Evolutionary conservation across 2,113 vertebrate genomes (phyloP).

Genomic region (Callithrix jacchus): DNA sequence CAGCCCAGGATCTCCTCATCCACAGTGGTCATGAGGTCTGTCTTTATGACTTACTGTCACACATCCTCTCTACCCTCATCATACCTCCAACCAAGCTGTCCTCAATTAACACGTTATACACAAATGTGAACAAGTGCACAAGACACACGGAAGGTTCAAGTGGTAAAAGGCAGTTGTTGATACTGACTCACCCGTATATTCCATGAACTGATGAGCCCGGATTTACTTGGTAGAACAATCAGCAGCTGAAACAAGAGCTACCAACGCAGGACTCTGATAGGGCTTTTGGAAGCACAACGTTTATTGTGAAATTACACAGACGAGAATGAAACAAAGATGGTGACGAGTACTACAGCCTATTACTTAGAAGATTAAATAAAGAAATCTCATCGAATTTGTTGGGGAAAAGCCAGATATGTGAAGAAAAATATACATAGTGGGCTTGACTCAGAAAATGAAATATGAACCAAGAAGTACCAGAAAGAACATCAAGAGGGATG

Average conservation of each 20-base stretch:
- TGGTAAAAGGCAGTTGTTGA: no score
- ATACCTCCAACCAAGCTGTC: no score
- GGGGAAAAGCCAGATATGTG: not conserved
- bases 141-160: no score
- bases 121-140: no score
- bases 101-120: no score
- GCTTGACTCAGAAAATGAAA: not conserved
- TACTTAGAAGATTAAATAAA: not conserved
- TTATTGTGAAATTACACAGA: no score
- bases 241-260: not conserved
- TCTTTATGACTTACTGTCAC: no score
- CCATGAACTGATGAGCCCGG: no score
- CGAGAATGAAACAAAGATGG: not conserved
- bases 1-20: no score
- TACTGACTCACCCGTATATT: no score
- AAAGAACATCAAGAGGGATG: not conserved
- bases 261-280: not conserved
- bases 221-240: not conserved
- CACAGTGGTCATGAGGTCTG: no score
- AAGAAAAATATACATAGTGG: not conserved
- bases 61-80: no score
- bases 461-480: not conserved
- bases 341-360: not conserved
- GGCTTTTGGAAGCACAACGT: not conserved
- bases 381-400: not conserved